Evolutionary conservation across 2,113 vertebrate species (phyloP).

Genomic region (Chlamydotis undulata): DNA sequence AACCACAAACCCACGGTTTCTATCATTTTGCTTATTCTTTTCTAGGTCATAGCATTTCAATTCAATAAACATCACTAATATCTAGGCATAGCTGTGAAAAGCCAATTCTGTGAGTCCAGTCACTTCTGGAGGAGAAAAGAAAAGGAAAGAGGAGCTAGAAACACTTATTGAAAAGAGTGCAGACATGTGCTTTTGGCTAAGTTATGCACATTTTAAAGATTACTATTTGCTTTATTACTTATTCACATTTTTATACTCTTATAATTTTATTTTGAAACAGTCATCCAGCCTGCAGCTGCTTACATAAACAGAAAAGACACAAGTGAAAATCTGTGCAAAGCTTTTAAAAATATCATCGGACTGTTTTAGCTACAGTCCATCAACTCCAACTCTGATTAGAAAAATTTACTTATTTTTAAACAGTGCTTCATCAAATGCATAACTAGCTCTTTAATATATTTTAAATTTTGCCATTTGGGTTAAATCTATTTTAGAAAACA

Average conservation of each 20-base stretch:
- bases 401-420: background rate
- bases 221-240: background rate
- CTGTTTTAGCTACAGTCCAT: background rate
- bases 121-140: background rate
- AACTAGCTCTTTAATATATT: background rate
- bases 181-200: background rate
- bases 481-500: background rate
- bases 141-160: background rate
- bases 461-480: background rate
- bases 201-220: background rate
- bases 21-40: background rate
- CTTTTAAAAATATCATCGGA: background rate
- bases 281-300: background rate
- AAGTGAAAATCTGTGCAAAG: background rate
- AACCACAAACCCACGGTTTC: background rate
- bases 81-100: background rate
- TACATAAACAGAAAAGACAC: rapidly evolving
- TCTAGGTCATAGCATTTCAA: background rate
- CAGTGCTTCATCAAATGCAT: background rate
- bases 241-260: background rate
- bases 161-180: background rate
- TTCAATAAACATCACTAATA: background rate
- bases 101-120: background rate
- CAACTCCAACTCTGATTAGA: background rate
- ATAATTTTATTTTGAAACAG: background rate